phyloP scores from a whole-genome alignment of 2,113 vertebrate genomes.

The Lycaon pictus region DNA sequence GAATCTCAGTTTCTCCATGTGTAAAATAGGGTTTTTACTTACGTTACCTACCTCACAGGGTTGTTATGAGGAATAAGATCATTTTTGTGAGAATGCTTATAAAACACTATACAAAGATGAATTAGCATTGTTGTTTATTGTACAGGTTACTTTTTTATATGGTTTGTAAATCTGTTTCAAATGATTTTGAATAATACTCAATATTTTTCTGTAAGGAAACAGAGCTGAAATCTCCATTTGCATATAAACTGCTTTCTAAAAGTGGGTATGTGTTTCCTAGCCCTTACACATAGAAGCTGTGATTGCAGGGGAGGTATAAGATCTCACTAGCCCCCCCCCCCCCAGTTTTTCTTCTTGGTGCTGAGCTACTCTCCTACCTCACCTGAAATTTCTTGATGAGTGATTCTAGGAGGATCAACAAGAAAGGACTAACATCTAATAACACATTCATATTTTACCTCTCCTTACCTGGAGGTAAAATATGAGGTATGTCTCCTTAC shows the following conservation, averaged over 20 bases:
- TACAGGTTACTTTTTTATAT: not conserved
- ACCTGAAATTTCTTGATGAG: not conserved
- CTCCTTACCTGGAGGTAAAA: too few relatives aligned
- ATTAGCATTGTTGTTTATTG: not conserved
- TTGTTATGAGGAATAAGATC: not conserved
- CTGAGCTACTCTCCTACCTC: not conserved
- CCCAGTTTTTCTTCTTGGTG: not conserved
- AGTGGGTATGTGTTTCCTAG: not conserved
- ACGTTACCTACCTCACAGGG: not conserved
- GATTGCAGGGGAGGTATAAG: not conserved
- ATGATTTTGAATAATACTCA: not conserved
- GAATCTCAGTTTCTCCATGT: not conserved
- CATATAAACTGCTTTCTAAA: slow-evolving; percentile 25
- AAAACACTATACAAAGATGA: not conserved
- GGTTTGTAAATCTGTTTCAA: slow-evolving; percentile 32
- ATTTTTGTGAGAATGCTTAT: not conserved
- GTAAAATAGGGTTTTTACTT: slow-evolving; percentile 36
- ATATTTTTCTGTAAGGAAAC: slow-evolving; percentile 43
- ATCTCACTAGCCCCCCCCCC: not conserved
- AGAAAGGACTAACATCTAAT: not conserved
- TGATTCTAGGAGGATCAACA: not conserved
- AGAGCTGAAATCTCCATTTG: not conserved
- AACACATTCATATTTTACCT: not conserved
- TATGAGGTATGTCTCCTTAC: not conserved
- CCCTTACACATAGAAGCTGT: not conserved